phyloP scores from a whole-genome alignment of 2,888 invertebrate genomes.

The Epirrhoe alternata region DNA sequence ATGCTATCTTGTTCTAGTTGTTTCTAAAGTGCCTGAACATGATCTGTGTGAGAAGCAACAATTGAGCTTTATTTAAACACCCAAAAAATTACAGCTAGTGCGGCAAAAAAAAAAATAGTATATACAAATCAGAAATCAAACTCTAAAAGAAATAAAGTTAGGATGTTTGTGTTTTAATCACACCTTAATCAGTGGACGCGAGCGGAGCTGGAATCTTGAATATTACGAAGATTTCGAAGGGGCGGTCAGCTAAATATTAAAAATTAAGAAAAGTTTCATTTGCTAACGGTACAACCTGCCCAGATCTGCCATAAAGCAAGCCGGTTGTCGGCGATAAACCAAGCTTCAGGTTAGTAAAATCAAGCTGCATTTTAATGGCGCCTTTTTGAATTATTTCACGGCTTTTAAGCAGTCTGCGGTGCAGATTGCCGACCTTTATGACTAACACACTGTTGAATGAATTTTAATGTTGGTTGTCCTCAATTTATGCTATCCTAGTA shows the following conservation, averaged over 20 bases:
- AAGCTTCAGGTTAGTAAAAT: slow-evolving; percentile 61
- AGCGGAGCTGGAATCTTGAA: too few species aligned
- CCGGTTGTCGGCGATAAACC: slow-evolving; percentile 56
- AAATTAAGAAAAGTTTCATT: slow-evolving; percentile 46
- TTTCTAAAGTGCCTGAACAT: too few species aligned
- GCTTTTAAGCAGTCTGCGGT: slow-evolving; percentile 67
- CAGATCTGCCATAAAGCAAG: slow-evolving; percentile 61
- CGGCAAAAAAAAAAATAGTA: too few species aligned
- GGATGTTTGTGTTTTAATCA: too few species aligned
- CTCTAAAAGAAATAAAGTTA: too few species aligned
- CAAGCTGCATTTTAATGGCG: slow-evolving; percentile 75
- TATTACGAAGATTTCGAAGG: not conserved
- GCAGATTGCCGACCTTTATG: slow-evolving; percentile 71
- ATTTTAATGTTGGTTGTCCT: slow-evolving; percentile 31
- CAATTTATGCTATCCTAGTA: not conserved
- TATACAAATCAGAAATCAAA: too few species aligned
- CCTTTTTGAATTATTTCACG: slow-evolving; percentile 80
- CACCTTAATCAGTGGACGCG: too few species aligned
- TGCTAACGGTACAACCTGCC: slow-evolving; percentile 44
- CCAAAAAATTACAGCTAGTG: too few species aligned
- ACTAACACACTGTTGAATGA: slow-evolving; percentile 50
- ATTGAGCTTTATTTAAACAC: too few species aligned
- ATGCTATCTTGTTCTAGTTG: too few species aligned
- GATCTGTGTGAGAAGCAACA: too few species aligned
- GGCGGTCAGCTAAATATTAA: not conserved